These are phyloP conservation scores for Craterocephalus amniculus DNA, from an alignment of 2,797 vertebrate genomes.

Conservation along the genomic window DNA sequence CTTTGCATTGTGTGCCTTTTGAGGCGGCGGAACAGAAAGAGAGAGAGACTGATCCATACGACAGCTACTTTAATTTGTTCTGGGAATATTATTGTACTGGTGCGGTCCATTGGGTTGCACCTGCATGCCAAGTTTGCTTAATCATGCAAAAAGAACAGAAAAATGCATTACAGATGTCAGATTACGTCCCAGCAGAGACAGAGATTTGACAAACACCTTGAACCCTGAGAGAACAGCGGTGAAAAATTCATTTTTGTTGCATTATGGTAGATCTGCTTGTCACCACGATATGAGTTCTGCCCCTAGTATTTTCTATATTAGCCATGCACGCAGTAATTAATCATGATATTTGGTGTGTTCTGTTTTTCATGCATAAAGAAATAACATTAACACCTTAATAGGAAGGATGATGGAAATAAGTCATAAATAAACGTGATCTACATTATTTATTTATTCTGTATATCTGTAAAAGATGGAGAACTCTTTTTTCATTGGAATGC, in stretches of 20 bases:
- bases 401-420: background rate
- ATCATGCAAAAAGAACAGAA: constrained; percentile 84
- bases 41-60: constrained; percentile 76
- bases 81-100: constrained; percentile 81
- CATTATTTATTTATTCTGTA: no score
- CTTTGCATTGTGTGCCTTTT: background rate
- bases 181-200: constrained; percentile 67
- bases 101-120: constrained; percentile 79
- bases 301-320: constrained; percentile 39
- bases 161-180: constrained; percentile 81
- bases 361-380: constrained; percentile 11
- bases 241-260: constrained; percentile 64
- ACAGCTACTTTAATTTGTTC: constrained; percentile 84
- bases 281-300: constrained; percentile 42
- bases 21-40: constrained; percentile 7
- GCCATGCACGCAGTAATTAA: constrained; percentile 23
- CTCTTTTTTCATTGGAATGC: no score
- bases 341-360: constrained; percentile 18
- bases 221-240: constrained; percentile 63
- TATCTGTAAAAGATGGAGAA: no score
- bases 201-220: constrained; percentile 78
- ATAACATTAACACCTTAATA: background rate
- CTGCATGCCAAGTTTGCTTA: constrained; percentile 84
- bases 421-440: background rate
- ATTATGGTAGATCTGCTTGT: constrained; percentile 56